phyloP scores from a whole-genome alignment of 1,140 invertebrate genomes.

The Heliothis subflexa region DNA sequence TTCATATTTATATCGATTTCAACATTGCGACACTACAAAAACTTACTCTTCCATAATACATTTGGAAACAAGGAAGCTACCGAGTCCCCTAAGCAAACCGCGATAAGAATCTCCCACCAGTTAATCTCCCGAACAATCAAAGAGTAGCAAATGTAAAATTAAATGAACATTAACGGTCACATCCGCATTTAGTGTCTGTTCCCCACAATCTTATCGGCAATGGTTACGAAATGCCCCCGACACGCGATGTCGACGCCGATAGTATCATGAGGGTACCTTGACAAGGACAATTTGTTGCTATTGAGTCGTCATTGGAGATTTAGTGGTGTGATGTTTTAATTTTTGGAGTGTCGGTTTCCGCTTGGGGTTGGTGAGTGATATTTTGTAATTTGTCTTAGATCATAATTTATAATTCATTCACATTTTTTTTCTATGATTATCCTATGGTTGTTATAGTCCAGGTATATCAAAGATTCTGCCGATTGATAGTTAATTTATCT shows the following conservation, averaged over 20 bases:
- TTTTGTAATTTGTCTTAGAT: too few species aligned
- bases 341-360: background rate
- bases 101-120: background rate
- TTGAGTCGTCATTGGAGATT: conserved; percentile 13
- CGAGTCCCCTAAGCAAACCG: background rate
- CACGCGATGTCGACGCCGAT: conserved; percentile 30
- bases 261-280: conserved; percentile 38
- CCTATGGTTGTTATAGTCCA: too few species aligned
- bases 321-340: conserved; percentile 3
- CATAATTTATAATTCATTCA: too few species aligned
- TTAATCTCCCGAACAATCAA: conserved; percentile 16
- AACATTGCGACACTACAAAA: background rate
- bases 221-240: conserved; percentile 21
- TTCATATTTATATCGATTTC: too few species aligned
- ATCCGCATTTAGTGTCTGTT: conserved; percentile 38
- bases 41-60: background rate
- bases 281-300: conserved; percentile 33
- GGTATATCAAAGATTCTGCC: too few species aligned
- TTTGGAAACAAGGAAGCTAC: too few species aligned
- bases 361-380: background rate
- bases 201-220: conserved; percentile 29
- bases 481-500: too few species aligned
- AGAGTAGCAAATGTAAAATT: conserved; percentile 30
- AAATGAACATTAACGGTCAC: conserved; percentile 36
- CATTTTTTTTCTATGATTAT: too few species aligned